phyloP scores from a whole-genome alignment of 2,888 invertebrate genomes.

The Busseola fusca region DNA sequence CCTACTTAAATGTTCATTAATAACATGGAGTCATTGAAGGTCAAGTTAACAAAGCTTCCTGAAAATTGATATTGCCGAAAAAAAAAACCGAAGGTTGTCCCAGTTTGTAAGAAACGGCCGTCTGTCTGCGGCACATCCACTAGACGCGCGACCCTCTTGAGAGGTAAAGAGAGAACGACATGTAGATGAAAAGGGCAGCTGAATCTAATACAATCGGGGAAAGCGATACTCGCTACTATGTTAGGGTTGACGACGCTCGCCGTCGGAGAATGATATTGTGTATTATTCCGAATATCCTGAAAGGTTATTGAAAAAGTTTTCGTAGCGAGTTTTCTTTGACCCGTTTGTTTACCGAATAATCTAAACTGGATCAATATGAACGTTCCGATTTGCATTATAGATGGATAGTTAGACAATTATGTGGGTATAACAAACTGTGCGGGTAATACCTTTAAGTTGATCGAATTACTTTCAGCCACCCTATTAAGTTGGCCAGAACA shows the following conservation, averaged over 20 bases:
- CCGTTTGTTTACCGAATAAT: slow-evolving; percentile 29
- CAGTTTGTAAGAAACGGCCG: slow-evolving; percentile 35
- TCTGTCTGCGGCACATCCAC: slow-evolving; percentile 75
- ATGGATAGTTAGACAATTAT: neutral
- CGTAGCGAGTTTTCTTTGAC: slow-evolving; percentile 40
- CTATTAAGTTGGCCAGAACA: slow-evolving; percentile 51
- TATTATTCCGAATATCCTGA: slow-evolving; percentile 46
- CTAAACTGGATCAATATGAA: slow-evolving; percentile 7
- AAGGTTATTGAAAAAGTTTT: slow-evolving; percentile 52
- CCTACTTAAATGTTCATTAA: neutral
- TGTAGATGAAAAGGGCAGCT: slow-evolving; percentile 89
- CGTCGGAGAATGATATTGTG: slow-evolving; percentile 44
- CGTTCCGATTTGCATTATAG: slow-evolving; percentile 4
- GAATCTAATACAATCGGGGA: slow-evolving; percentile 89
- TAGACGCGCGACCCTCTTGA: slow-evolving; percentile 76
- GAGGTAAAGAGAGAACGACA: slow-evolving; percentile 82
- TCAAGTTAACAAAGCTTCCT: neutral
- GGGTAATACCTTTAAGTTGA: slow-evolving; percentile 9
- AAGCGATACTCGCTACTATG: slow-evolving; percentile 83
- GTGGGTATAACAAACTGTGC: slow-evolving; percentile 9
- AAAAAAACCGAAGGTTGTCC: slow-evolving; percentile 4
- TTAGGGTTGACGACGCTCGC: slow-evolving; percentile 75
- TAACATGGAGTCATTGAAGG: neutral
- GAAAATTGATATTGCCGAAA: neutral
- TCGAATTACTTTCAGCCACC: slow-evolving; percentile 32